These are phyloP conservation scores for Lophura nycthemera DNA, from an alignment of 2,113 vertebrate species.

Conservation along the genomic window DNA sequence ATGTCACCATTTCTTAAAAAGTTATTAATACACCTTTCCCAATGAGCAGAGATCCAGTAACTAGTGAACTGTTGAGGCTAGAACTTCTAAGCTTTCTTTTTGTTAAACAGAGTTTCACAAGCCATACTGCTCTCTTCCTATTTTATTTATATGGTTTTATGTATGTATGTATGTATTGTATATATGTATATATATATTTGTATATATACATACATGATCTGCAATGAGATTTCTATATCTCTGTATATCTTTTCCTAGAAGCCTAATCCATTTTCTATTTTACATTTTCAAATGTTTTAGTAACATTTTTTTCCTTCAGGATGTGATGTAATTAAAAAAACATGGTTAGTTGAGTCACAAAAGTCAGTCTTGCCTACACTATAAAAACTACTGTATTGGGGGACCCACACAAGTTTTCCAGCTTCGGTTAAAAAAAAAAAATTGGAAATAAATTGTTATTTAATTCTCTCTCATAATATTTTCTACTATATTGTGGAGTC, in stretches of 20 bases:
- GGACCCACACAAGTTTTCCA: not conserved
- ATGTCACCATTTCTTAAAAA: constrained; percentile 14
- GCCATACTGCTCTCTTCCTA: not conserved
- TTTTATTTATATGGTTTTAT: constrained; percentile 6
- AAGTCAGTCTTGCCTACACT: not conserved
- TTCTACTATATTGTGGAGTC: not conserved
- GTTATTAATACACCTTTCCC: not conserved
- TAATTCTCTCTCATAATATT: not conserved
- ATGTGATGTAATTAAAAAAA: constrained; percentile 69
- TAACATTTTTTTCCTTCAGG: constrained; percentile 59
- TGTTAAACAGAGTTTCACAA: constrained; percentile 21
- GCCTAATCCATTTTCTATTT: not conserved
- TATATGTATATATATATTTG: not conserved
- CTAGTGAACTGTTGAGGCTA: not conserved
- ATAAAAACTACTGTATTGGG: not conserved
- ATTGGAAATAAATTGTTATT: not conserved
- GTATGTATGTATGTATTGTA: not conserved
- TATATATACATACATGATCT: not conserved
- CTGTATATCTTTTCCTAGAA: not conserved
- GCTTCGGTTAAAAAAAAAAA: not conserved
- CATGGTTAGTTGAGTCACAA: constrained; percentile 50
- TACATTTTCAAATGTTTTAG: constrained; percentile 36
- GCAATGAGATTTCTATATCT: not conserved
- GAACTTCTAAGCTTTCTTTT: not conserved
- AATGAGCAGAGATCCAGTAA: not conserved